Base-by-base conservation (phyloP, 23 tunicate genomes). In the Diplosoma virens region DNA sequence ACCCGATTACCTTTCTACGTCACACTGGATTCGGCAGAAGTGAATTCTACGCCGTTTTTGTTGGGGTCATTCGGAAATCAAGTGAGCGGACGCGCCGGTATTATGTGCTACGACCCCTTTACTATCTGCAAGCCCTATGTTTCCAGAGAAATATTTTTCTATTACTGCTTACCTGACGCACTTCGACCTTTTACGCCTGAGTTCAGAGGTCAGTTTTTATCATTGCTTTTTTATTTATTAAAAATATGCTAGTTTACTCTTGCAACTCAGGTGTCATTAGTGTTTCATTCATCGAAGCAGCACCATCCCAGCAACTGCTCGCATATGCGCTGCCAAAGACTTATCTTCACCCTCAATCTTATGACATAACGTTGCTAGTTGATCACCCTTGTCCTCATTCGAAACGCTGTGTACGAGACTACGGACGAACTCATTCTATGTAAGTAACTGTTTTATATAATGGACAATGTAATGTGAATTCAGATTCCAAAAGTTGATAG, bases 91-190 rank as follows among this genome's bases (percentile, higher is more conserved):
- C 65, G 97, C 5, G 92, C 97, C 2, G 58, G 72, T 29, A 85
- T 92, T 1, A 71, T 81, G 18, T 80, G 71, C 69, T 92, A 80
- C 54, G 72, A 92, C 30, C 37, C 79, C 3, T 37, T 67, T 3
- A 92, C 97, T 7, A 52, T 92, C 0, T 80, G 90, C 81, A 92
- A 92, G 59, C 92, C 97, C 0, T 92, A 85, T 37, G 97, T 92
- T 17, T 85, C 97, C 1, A 76, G 97, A 31, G 97, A 92, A 47
- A 33, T 92, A 27, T 85, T 36, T 76, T 92, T 85, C 75, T 92
- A 92, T 41, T 71, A 61, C 30, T 80, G 36, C 59, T 24, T 80
- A 23, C 87, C 97, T 0, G 11, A 30, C 6, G 74, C 37, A 33
- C 58, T 92, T 37, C 61, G 63, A 58, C 46, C 59, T 33, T 92